Evolutionary conservation across 23 tunicate genomes (phyloP), one percentile per base, ranked within the genome.

Genomic region (Clavelina lepadiformis): DNA sequence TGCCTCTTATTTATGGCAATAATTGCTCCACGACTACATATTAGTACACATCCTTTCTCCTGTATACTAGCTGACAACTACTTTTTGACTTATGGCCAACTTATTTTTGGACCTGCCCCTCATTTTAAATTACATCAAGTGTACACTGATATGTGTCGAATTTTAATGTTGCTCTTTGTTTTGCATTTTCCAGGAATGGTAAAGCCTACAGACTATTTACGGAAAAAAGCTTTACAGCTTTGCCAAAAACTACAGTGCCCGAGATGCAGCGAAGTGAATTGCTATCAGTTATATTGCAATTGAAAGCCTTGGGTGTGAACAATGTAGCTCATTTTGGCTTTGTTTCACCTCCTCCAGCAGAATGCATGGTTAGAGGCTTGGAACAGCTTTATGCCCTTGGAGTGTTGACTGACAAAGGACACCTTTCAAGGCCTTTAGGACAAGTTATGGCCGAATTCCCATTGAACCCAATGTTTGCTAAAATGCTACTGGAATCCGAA

Each of bases 261-360:
- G 98, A 91, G 49, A 82, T 91, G 59, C 84, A 82, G 33, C 50
- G 98, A 41, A 68, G 75, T 51, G 61, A 76, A 20, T 41, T 91
- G 11, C 32, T 76, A 35, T 56, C 84, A 19, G 83, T 82, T 21
- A 76, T 91, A 20, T 61, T 91, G 18, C 84, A 71, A 28, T 50
- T 91, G 33, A 91, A 91, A 58, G 71, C 84, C 22, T 65, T 91
- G 38, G 98, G 98, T 28, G 91, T 91, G 31, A 85, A 76, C 30
- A 91, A 91, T 33, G 83, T 91, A 44, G 81, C 78, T 26, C 69
- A 65, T 18, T 91, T 91, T 35, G 68, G 72, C 61, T 91, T 91
- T 54, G 32, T 82, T 2, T 91, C 98, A 0, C 98, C 98, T 0
- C 98, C 98, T 46, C 98, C 98, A 2, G 91, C 98, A 6, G 78